Conservation (phyloP, 2,797 vertebrate species). For the Sphenodon punctatus region DNA sequence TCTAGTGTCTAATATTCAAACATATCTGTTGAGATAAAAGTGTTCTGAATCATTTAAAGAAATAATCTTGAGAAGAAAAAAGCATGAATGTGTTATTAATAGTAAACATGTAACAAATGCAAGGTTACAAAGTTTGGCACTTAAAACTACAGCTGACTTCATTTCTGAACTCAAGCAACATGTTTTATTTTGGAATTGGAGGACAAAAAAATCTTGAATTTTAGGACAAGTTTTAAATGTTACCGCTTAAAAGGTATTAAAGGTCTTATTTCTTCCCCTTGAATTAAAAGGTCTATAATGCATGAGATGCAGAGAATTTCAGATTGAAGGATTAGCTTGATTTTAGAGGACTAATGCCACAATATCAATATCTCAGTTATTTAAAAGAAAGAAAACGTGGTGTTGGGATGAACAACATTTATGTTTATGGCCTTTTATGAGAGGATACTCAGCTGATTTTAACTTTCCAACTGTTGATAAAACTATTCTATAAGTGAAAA, state of each 20-base stretch:
- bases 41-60: background rate
- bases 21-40: conserved; percentile 3
- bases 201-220: conserved; percentile 21
- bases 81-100: background rate
- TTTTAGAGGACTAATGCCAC: background rate
- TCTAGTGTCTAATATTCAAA: conserved; percentile 26
- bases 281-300: background rate
- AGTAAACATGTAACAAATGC: background rate
- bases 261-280: background rate
- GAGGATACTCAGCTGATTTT: background rate
- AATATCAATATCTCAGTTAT: conserved; percentile 1
- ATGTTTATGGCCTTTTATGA: background rate
- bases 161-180: background rate
- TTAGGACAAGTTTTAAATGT: conserved; percentile 2
- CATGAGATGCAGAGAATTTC: background rate
- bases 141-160: background rate
- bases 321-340: conserved; percentile 31
- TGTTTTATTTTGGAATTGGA: background rate
- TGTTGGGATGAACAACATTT: no score
- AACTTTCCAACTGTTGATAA: background rate
- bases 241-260: background rate
- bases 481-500: background rate
- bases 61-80: conserved; percentile 21
- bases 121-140: background rate
- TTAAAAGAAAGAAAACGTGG: conserved; percentile 49